Percentiles rank a stretch among this genome's conserved stretches.
Evolutionary conservation across 2,888 invertebrate species (phyloP).

Genomic region (Trimorus sp.): DNA sequence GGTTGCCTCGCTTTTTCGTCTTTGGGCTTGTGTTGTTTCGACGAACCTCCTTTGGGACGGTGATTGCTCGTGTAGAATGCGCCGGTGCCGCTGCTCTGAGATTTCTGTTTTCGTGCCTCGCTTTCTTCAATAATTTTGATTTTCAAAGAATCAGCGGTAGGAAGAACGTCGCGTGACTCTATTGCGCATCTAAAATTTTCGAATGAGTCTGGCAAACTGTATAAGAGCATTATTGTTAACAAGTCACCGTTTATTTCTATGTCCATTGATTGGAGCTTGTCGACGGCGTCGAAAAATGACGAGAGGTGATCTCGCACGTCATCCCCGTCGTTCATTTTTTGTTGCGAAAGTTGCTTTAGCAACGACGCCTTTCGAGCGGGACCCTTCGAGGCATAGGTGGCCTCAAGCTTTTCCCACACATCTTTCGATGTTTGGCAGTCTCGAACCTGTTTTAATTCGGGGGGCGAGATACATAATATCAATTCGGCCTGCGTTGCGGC

Average conservation of each 20-base stretch:
- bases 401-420: conserved; percentile 30
- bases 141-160: background rate
- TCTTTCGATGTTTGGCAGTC: conserved; percentile 53
- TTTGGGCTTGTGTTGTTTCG: background rate
- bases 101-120: conserved; percentile 9
- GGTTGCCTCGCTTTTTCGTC: background rate
- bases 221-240: conserved; percentile 34
- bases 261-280: conserved; percentile 18
- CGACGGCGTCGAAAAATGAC: conserved; percentile 4
- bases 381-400: conserved; percentile 9
- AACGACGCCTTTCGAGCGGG: background rate
- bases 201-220: conserved; percentile 22
- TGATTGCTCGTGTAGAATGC: conserved; percentile 3
- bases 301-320: conserved; percentile 75
- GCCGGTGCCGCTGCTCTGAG: background rate
- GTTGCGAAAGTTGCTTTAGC: background rate
- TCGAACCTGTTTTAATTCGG: conserved; percentile 41
- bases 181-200: conserved; percentile 2
- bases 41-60: background rate
- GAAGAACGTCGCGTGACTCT: background rate
- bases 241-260: conserved; percentile 30
- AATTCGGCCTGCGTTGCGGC: too few relatives aligned
- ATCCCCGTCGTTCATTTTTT: conserved; percentile 63
- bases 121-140: conserved; percentile 10
- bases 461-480: conserved; percentile 24